Percentiles rank a stretch among this genome's conserved stretches.
These are phyloP conservation scores for Netelia inedita DNA, from an alignment of 2,888 invertebrate species.

Conservation along the genomic window DNA sequence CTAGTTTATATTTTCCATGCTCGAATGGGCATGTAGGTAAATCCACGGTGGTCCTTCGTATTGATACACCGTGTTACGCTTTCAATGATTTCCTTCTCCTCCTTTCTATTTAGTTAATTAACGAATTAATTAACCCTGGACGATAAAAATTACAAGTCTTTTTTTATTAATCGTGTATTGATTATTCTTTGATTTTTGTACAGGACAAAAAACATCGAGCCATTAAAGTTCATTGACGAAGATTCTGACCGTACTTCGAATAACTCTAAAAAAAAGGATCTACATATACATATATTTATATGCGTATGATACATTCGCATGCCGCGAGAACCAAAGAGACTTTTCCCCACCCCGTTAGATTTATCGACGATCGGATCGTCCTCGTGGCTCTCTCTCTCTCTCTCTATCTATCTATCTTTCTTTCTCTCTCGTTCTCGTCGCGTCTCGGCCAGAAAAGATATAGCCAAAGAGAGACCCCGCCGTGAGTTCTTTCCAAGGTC, in stretches of 20 bases:
- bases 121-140: background rate
- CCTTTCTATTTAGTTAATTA: background rate
- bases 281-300: background rate
- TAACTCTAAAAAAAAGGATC: background rate
- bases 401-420: conserved; percentile 57
- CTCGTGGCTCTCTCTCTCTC: conserved; percentile 70
- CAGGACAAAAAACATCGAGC: no score
- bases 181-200: background rate
- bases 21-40: conserved; percentile 76
- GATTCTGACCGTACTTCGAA: background rate
- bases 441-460: conserved; percentile 68
- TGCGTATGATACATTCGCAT: conserved; percentile 67
- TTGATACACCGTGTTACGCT: background rate
- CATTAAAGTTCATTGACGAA: conserved; percentile 68
- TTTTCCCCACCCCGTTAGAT: conserved; percentile 8
- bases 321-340: conserved; percentile 53
- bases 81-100: background rate
- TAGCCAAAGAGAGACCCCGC: conserved; percentile 58
- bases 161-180: background rate
- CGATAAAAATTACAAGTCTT: background rate
- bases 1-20: conserved; percentile 68
- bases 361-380: conserved; percentile 79
- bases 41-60: conserved; percentile 65
- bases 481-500: conserved; percentile 69
- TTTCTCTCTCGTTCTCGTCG: conserved; percentile 36